Evolutionary conservation across 2,888 invertebrate species (phyloP).

Genomic region (Cotesia congregata): DNA sequence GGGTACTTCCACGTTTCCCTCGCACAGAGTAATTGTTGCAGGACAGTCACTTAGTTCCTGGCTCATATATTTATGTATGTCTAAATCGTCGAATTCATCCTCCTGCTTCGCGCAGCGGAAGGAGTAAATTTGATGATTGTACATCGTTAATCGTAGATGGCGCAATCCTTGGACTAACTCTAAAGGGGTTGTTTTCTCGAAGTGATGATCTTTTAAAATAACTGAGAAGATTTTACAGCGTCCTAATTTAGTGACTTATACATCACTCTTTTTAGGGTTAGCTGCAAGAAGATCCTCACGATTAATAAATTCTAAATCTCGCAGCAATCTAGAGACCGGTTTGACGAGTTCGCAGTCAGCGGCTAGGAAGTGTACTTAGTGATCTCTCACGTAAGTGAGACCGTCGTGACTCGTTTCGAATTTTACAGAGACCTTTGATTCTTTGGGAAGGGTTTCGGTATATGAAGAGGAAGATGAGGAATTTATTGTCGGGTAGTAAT

Average conservation of each 20-base stretch:
- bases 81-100: neutral
- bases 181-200: constrained; percentile 1
- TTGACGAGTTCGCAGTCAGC: constrained; percentile 20
- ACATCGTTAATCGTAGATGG: neutral
- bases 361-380: constrained; percentile 29
- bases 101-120: neutral
- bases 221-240: constrained; percentile 7
- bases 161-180: neutral
- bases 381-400: constrained; percentile 22
- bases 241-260: constrained; percentile 2
- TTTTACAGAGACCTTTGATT: neutral
- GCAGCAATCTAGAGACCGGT: constrained; percentile 23
- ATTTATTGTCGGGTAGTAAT: no score
- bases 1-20: constrained; percentile 28
- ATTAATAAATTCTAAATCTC: constrained; percentile 2
- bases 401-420: constrained; percentile 1
- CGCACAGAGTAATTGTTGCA: constrained; percentile 18
- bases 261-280: neutral
- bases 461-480: no score
- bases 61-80: neutral
- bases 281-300: neutral
- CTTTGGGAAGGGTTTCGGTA: no score
- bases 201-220: constrained; percentile 8
- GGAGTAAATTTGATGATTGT: no score
- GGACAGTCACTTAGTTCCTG: constrained; percentile 9